Evolutionary conservation across 2,888 invertebrate species (phyloP).

Genomic region (Onchidella celtica): DNA sequence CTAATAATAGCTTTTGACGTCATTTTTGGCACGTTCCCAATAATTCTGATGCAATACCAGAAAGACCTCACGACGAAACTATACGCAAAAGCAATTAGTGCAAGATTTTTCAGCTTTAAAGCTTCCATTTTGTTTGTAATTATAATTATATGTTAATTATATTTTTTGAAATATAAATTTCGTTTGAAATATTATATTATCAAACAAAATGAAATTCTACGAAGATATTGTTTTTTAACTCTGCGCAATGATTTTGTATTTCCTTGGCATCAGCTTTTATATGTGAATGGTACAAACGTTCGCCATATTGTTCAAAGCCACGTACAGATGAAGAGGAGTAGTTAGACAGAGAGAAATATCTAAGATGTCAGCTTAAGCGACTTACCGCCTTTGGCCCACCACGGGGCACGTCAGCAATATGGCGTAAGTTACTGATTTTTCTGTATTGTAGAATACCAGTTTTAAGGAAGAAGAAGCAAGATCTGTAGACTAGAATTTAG

Average conservation of each 20-base stretch:
- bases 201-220: not conserved
- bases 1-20: constrained; percentile 26
- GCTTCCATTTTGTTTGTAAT: not conserved
- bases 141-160: not conserved
- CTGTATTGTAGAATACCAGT: no score
- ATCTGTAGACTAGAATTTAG: no score
- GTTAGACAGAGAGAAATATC: not conserved
- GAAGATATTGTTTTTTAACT: not conserved
- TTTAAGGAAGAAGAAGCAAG: no score
- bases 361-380: constrained; percentile 54
- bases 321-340: not conserved
- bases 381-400: constrained; percentile 46
- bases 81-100: not conserved
- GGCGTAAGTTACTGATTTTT: constrained; percentile 67
- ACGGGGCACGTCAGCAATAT: constrained; percentile 62
- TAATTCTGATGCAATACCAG: constrained; percentile 21
- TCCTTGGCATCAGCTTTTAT: not conserved
- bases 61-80: not conserved
- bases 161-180: not conserved
- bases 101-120: not conserved
- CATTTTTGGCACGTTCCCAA: not conserved
- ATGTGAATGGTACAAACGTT: not conserved
- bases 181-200: not conserved
- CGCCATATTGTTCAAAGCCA: constrained; percentile 23
- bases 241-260: not conserved